Percentiles rank a stretch among this genome's conserved stretches.
phyloP scores from a whole-genome alignment of 2,113 vertebrate genomes.

The Neogobius melanostomus region DNA sequence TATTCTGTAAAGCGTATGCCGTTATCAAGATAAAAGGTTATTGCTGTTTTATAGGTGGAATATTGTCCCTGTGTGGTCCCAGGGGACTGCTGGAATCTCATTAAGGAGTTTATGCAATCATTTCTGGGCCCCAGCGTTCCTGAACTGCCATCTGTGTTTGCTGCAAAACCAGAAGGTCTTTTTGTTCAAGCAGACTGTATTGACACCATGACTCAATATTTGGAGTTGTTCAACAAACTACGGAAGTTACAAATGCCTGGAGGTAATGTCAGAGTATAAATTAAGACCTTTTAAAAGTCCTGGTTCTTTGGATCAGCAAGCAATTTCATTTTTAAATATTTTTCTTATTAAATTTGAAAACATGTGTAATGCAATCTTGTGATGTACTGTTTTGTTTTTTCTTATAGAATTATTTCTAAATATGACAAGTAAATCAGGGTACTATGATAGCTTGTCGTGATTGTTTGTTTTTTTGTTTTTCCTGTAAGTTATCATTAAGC shows the following conservation, averaged over 20 bases:
- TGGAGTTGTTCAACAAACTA: constrained; percentile 96
- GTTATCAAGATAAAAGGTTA: background rate
- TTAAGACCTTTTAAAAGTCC: constrained; percentile 20
- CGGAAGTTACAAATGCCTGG: constrained; percentile 91
- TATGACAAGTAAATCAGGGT: too few relatives aligned
- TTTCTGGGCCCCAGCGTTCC: constrained; percentile 87
- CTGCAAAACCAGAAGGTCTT: constrained; percentile 84
- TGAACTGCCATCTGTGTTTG: constrained; percentile 83
- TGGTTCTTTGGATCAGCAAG: constrained; percentile 34
- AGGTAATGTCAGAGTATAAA: constrained; percentile 79
- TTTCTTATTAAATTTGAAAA: background rate
- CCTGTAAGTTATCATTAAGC: background rate
- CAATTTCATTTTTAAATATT: constrained; percentile 12
- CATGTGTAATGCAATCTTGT: background rate
- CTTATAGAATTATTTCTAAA: too few relatives aligned
- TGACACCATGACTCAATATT: constrained; percentile 93
- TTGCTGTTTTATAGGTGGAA: constrained; percentile 83
- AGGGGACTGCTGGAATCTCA: constrained; percentile 94
- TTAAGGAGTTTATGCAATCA: constrained; percentile 95
- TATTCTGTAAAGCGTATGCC: too few relatives aligned
- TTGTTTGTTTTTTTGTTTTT: background rate
- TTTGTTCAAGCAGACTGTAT: constrained; percentile 85
- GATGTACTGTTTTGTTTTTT: background rate
- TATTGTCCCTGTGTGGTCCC: constrained; percentile 95
- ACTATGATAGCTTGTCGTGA: background rate